These are phyloP conservation scores for Ormyrus pomaceus DNA, from an alignment of 2,888 invertebrate species.

Conservation along the genomic window DNA sequence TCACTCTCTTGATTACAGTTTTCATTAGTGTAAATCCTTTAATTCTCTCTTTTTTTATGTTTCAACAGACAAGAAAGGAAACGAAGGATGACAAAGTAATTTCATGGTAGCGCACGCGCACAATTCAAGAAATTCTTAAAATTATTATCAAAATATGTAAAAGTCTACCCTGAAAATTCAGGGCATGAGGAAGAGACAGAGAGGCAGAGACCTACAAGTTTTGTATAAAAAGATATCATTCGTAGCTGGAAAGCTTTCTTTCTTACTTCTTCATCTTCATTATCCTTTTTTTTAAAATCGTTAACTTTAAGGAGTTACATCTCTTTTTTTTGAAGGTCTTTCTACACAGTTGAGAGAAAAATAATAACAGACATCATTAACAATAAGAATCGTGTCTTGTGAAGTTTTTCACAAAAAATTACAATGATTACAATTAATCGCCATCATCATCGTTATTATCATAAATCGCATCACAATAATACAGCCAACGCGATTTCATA, in stretches of 20 bases:
- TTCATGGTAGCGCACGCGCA: slow-evolving; percentile 5
- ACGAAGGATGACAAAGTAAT: slow-evolving; percentile 22
- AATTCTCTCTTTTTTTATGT: slow-evolving; percentile 12
- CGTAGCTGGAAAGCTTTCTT: slow-evolving; percentile 52
- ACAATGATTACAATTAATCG: slow-evolving; percentile 65
- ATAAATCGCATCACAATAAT: slow-evolving; percentile 40
- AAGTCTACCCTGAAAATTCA: slow-evolving; percentile 21
- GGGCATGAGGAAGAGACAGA: slow-evolving; percentile 53
- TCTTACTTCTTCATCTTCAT: slow-evolving; percentile 22
- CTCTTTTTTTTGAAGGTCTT: slow-evolving; percentile 41
- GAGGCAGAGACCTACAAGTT: slow-evolving; percentile 56
- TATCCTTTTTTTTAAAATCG: slow-evolving; percentile 40
- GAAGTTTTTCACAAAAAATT: slow-evolving; percentile 59
- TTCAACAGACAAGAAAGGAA: slow-evolving; percentile 25
- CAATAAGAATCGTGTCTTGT: slow-evolving; percentile 65
- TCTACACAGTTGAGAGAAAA: slow-evolving; percentile 60
- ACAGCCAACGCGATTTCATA: slow-evolving; percentile 19
- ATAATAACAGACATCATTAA: slow-evolving; percentile 65
- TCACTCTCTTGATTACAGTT: slow-evolving; percentile 9
- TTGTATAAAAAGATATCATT: slow-evolving; percentile 57
- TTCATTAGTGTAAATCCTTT: not conserved
- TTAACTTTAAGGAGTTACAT: slow-evolving; percentile 50
- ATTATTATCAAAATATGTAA: slow-evolving; percentile 55
- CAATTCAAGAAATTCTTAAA: slow-evolving; percentile 50
- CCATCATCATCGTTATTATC: slow-evolving; percentile 58